These are phyloP conservation scores for Cirrhinus molitorella DNA, from an alignment of 2,797 vertebrate genomes.

Conservation along the genomic window DNA sequence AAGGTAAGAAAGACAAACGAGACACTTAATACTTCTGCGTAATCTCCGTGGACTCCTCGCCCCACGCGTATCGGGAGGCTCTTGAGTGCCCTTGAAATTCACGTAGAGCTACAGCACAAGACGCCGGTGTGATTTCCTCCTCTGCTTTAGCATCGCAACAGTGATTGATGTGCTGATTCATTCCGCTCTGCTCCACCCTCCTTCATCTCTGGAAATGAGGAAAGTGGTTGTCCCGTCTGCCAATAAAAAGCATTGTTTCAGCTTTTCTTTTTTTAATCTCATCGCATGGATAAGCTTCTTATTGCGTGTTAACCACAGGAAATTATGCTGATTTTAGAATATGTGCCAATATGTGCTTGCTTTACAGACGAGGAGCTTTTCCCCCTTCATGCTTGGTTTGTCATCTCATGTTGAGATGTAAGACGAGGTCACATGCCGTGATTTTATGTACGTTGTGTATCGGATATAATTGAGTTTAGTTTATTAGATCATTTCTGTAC, in stretches of 20 bases:
- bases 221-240: conserved; percentile 45
- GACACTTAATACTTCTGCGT: not conserved
- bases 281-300: conserved; percentile 57
- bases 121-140: conserved; percentile 61
- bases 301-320: conserved; percentile 49
- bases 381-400: conserved; percentile 24
- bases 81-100: conserved; percentile 71
- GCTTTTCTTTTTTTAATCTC: conserved; percentile 46
- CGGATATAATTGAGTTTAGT: not conserved
- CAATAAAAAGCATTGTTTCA: conserved; percentile 55
- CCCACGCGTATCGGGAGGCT: conserved; percentile 21
- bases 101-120: conserved; percentile 54
- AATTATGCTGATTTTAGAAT: conserved; percentile 64
- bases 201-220: not conserved
- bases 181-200: conserved; percentile 54
- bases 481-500: conserved; percentile 18
- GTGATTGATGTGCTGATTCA: conserved; percentile 74
- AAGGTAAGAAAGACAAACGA: conserved; percentile 36
- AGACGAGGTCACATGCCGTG: conserved; percentile 6
- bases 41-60: conserved; percentile 36
- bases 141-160: conserved; percentile 68
- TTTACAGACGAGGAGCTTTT: conserved; percentile 25
- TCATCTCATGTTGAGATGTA: not conserved
- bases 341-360: conserved; percentile 61
- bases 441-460: conserved; percentile 16